Evolutionary conservation across 2,888 invertebrate species (phyloP), one percentile per base, ranked within the genome.

Genomic region (Idaea straminata): DNA sequence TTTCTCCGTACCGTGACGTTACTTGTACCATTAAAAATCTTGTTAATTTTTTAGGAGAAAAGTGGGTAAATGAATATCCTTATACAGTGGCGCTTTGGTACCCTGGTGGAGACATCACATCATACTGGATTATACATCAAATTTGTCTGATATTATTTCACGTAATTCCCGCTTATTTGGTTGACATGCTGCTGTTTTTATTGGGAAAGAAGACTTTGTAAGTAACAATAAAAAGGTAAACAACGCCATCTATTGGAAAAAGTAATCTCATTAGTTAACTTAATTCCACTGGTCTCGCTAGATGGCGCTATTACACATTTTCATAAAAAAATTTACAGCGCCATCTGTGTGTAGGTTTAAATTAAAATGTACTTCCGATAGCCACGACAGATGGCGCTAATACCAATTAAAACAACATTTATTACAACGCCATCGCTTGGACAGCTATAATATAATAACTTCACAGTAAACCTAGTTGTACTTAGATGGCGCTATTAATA

Each of bases 131-230:
- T 47, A 83, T 94, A 0, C 96, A 97, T 78, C 90, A 94, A 70
- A 74, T 96, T 1, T 93, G 94, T 58, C 94, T 96, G 0, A 87
- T 96, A 61, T 93, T 97, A 69, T 94, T 95, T 3, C 97, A 97
- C 75, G 90, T 95, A 1, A 72, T 97, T 13, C 97, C 97, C 0
- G 97, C 97, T 0, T 96, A 96, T 74, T 80, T 96, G 5, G 93
- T 97, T 4, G 97, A 97, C 77, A 92, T 94, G 7, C 72, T 96
- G 5, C 86, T 97, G 67, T 85, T 95, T 38, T 63, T 97, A 13
- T 88, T 95, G 3, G 94, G 96, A 13, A 95, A 95, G 77, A 96
- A 96, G 87, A 96, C 95, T 72, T 98, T 96, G 97, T 97, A 89
- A 95, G 96, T 94, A 64, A 15, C 47, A 13, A 4, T n/a, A 13